Evolutionary conservation across 2,797 vertebrate species (phyloP).

Genomic region (Betta splendens): DNA sequence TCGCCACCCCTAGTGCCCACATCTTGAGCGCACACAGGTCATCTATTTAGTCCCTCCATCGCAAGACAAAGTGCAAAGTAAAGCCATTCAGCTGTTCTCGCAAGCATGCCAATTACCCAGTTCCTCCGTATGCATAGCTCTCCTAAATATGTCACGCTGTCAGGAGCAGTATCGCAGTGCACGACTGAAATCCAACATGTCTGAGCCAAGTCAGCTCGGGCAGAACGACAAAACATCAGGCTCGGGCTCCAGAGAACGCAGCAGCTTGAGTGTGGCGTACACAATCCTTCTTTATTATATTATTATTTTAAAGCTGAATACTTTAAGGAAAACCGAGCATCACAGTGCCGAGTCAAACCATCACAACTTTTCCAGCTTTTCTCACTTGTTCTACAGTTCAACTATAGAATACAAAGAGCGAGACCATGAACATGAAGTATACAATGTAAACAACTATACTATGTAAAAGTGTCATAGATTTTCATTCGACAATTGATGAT

Average conservation of each 20-base stretch:
- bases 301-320: conserved; percentile 21
- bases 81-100: conserved; percentile 7
- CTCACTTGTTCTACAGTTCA: background rate
- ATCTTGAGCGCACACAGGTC: conserved; percentile 16
- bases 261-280: background rate
- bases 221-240: conserved; percentile 30
- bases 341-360: background rate
- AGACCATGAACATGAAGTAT: too few species aligned
- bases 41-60: conserved; percentile 5
- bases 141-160: conserved; percentile 29
- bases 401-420: too few species aligned
- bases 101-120: background rate
- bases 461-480: too few species aligned
- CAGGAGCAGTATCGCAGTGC: conserved; percentile 30
- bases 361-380: background rate
- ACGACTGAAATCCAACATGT: conserved; percentile 38
- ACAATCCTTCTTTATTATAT: background rate
- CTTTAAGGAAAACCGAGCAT: conserved; percentile 17
- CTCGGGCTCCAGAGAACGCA: background rate
- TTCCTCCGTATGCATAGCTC: conserved; percentile 5
- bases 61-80: background rate
- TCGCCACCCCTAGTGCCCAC: background rate
- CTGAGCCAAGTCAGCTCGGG: conserved; percentile 24
- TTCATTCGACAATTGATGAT: background rate
- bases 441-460: too few species aligned